Conservation (phyloP, 1,140 invertebrate genomes). For the Pristionchus pacificus region DNA sequence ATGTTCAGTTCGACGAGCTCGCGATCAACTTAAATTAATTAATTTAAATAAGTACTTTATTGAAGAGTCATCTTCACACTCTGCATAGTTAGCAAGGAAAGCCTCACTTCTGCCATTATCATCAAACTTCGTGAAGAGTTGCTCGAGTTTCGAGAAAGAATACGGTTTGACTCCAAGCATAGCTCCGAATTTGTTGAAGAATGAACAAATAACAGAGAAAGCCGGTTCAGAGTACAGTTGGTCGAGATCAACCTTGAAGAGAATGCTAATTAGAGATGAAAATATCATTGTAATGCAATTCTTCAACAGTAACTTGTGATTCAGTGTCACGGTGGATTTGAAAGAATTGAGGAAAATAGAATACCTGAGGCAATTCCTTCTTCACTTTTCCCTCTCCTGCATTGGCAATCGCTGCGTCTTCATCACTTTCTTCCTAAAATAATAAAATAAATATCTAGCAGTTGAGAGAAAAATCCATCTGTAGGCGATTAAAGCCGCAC, state of each 20-base stretch:
- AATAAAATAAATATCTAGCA: not conserved
- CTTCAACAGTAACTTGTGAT: no score
- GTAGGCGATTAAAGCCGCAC: no score
- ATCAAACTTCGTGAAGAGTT: slow-evolving; percentile 14
- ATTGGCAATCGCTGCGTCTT: not conserved
- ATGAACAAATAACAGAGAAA: slow-evolving; percentile 15
- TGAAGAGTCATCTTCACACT: no score
- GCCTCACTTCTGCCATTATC: slow-evolving; percentile 2
- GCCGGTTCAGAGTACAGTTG: slow-evolving; percentile 17
- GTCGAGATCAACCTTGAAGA: slow-evolving; percentile 16
- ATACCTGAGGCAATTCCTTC: not conserved
- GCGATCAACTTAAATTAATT: slow-evolving; percentile 69
- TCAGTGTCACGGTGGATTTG: no score
- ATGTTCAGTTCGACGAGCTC: slow-evolving; percentile 79
- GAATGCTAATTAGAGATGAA: not conserved
- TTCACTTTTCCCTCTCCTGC: not conserved
- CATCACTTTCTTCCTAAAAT: not conserved
- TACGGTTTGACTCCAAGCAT: slow-evolving; percentile 19
- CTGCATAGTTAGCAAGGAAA: not conserved
- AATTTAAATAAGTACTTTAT: no score
- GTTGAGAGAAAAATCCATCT: not conserved
- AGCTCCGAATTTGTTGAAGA: slow-evolving; percentile 23
- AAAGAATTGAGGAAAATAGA: not conserved
- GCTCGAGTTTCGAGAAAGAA: slow-evolving; percentile 21
- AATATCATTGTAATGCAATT: no score